phyloP scores from a whole-genome alignment of 2,113 vertebrate genomes.

The Erinaceus europaeus region DNA sequence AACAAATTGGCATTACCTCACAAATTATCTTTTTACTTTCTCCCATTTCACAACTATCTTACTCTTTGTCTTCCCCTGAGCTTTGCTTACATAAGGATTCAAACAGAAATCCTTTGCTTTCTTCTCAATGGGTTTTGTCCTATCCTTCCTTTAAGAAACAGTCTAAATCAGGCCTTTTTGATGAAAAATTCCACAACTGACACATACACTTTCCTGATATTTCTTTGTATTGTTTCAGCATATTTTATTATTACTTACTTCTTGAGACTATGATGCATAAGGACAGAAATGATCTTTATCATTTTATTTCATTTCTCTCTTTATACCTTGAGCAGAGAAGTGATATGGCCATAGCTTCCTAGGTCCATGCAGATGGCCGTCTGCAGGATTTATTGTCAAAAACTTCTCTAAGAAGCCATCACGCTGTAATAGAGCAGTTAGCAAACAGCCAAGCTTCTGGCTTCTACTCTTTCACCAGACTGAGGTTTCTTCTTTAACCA shows the following conservation, averaged over 20 bases:
- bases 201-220: not conserved
- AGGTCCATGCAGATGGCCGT: rapidly evolving
- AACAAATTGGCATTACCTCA: not conserved
- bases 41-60: not conserved
- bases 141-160: not conserved
- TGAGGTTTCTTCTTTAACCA: not conserved
- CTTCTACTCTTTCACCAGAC: not conserved
- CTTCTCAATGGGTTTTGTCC: not conserved
- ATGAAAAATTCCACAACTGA: not conserved
- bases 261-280: not conserved
- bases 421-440: not conserved
- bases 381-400: not conserved
- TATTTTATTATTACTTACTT: not conserved
- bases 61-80: not conserved
- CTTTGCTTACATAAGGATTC: not conserved
- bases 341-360: not conserved
- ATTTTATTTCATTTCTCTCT: not conserved
- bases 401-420: not conserved
- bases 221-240: not conserved
- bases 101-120: not conserved
- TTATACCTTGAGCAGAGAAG: not conserved
- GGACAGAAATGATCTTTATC: not conserved
- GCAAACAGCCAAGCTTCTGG: not conserved
- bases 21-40: not conserved
- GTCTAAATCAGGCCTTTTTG: not conserved